Evolutionary conservation across 1,140 invertebrate species (phyloP), one percentile per base, ranked within the genome.

Genomic region (Papilio glaucus): DNA sequence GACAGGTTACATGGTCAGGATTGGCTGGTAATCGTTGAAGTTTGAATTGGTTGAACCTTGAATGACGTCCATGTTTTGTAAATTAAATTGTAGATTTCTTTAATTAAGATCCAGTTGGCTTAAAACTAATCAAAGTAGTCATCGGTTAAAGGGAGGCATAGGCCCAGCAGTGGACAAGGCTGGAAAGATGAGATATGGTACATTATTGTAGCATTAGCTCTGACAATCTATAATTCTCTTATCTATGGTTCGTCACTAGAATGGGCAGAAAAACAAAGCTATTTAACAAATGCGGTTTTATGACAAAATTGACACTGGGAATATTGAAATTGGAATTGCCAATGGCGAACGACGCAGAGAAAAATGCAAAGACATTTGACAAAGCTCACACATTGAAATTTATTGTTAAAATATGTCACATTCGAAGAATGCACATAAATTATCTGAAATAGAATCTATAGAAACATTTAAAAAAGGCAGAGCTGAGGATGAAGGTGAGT

Each of bases 341-440:
- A 88, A 78, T 42, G 49, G 74, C 68, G 67, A 79, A 70, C 39
- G 76, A 74, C 78, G 80, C 86, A 81, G 82, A 83, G 79, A 86
- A 91, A 90, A 89, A 90, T 88, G 87, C 82, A 86, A 87, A 89
- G 81, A 80, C 80, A 87, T 92, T 91, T 91, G 90, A 91, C 90
- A 90, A 87, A 85, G 81, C 77, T 85, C 73, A 84, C 81, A 86
- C 80, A 86, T 80, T 89, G 87, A 92, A 92, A 92, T 91, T 92
- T 86, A 84, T 85, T 87, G 90, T 92, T 87, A 83, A 87, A 90
- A 88, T 88, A 92, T 92, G 90, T 92, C 90, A 90, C 60, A 87
- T 76, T 84, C 88, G 81, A 92, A 87, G 87, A 90, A 85, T 87
- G 81, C 75, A 82, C 73, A 82, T 71, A 89, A 90, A 89, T 82